phyloP scores from a whole-genome alignment of 2,797 vertebrate species.

The Sebastes diaconus region DNA sequence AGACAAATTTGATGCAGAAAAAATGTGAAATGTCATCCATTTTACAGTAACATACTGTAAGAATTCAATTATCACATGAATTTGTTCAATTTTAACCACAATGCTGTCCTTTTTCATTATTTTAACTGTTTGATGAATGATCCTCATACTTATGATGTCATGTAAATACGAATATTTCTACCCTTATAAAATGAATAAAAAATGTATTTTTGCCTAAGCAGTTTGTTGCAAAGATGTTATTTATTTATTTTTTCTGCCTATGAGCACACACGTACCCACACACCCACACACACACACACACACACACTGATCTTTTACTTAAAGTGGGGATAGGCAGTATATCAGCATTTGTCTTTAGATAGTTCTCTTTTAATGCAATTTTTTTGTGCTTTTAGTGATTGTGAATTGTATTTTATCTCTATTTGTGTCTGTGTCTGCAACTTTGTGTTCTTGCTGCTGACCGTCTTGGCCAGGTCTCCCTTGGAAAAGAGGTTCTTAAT shows the following conservation, averaged over 20 bases:
- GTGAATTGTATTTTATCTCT: too few relatives aligned
- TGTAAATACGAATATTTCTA: slow-evolving; percentile 38
- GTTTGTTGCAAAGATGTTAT: not conserved
- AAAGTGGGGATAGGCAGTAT: too few relatives aligned
- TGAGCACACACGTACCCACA: not conserved
- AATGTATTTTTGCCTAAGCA: slow-evolving; percentile 20
- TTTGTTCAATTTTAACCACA: not conserved
- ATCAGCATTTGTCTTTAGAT: too few relatives aligned
- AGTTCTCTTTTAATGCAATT: too few relatives aligned
- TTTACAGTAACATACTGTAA: not conserved
- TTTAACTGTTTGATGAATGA: not conserved
- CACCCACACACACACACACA: not conserved
- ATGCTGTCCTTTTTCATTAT: not conserved
- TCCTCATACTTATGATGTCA: slow-evolving; percentile 1
- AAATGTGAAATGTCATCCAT: not conserved
- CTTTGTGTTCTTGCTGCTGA: too few relatives aligned
- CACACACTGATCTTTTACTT: not conserved
- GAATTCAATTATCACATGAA: not conserved
- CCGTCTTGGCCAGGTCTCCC: too few relatives aligned
- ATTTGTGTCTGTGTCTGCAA: too few relatives aligned
- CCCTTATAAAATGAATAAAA: slow-evolving; percentile 26
- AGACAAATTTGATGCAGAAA: not conserved
- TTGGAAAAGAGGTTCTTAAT: too few relatives aligned
- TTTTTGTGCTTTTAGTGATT: too few relatives aligned
- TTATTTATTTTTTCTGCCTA: not conserved